Base-by-base conservation (phyloP, 2,888 invertebrate genomes). In the Drosophila siamana region DNA sequence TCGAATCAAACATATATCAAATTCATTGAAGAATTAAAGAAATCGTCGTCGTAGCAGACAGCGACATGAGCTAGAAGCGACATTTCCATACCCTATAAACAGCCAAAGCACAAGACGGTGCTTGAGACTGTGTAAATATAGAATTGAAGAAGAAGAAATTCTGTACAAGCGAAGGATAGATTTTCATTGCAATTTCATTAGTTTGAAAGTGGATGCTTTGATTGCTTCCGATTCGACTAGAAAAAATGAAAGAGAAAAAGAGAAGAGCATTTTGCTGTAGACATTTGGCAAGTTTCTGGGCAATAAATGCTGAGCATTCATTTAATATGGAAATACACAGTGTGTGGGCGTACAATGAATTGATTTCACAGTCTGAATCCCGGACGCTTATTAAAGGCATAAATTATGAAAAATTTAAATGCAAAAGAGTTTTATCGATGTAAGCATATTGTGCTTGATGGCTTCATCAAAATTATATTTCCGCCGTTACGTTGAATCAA, bases 1-100 rank as follows among this genome's bases (percentile, higher is more conserved):
- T 48, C 59, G 71, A 71, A 66, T 54, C 52, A 19, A 41, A 48
- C 55, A 64, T 51, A 78, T 70, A 71, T 74, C 55, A 67, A 70
- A 67, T 64, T 67, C 60, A 60, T 54, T 51, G 28, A 50, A 33
- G 47, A 69, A 64, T 52, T 24, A 59, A 44, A 28, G 33, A 63
- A 68, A 64, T 50, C 44, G 59, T 28, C 57, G 38, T n/a, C n/a
- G 61, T 40, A 43, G 44, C 24, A 24, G 19, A 36, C 15, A 52
- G 1, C 13, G 28, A 75, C 11, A 8, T 5, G 16, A 33, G 41
- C 19, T 40, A 24, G 22, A n/a, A 19, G 8, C 50, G 62, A 62
- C 59, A 5, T 51, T 8, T 16, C 0, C 9, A 70, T 60, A 66
- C 59, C 24, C 59, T 61, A 13, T 28, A 52, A 4, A 9, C 16